Conservation (phyloP, 92 coral and sea anemone genomes). For the Phymanthus crucifer region DNA sequence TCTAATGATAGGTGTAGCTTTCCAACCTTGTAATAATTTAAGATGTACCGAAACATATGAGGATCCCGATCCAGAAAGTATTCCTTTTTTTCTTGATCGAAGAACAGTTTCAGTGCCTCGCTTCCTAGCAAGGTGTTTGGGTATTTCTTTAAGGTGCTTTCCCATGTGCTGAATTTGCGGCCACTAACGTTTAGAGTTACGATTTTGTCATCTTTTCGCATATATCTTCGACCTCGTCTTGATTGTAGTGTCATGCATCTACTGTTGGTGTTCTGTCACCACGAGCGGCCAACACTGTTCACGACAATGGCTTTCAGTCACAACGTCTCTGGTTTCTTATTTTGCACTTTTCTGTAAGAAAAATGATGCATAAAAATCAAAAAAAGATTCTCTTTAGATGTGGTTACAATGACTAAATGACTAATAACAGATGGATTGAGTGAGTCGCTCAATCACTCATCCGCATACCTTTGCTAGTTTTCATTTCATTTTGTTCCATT, state of each 20-base stretch:
- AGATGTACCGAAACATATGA: constrained; percentile 87
- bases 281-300: neutral
- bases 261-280: neutral
- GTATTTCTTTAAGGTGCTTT: constrained; percentile 81
- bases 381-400: no score
- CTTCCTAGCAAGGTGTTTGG: constrained; percentile 94
- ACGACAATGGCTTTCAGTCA: neutral
- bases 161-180: constrained; percentile 86
- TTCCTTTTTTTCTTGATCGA: constrained; percentile 79
- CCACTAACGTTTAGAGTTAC: constrained; percentile 91
- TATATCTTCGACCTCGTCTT: constrained; percentile 24
- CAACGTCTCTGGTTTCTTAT: neutral
- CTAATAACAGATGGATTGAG: no score
- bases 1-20: constrained; percentile 85
- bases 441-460: no score
- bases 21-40: constrained; percentile 89
- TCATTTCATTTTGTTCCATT: no score
- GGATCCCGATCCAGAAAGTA: constrained; percentile 95
- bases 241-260: constrained; percentile 72
- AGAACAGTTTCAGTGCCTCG: constrained; percentile 72
- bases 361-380: neutral
- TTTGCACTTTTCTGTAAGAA: neutral
- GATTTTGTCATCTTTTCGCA: constrained; percentile 55
- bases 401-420: no score
- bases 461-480: no score